Evolutionary conservation across 1,140 invertebrate genomes (phyloP), one percentile per base, ranked within the genome.

Genomic region (Scaptomyza hsui): DNA sequence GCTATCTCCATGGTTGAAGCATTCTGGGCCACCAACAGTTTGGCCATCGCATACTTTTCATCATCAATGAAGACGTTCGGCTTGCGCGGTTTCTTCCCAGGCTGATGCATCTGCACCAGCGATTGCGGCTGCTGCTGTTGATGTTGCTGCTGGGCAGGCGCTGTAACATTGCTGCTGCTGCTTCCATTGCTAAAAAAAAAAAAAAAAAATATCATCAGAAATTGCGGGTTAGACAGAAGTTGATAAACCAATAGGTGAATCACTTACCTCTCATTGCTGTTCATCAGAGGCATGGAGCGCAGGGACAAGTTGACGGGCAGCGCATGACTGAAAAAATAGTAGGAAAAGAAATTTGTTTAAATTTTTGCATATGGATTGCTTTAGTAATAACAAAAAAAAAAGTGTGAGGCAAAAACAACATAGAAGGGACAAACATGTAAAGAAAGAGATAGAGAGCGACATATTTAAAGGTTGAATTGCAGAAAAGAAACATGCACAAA

Each of bases 41-140:
- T 91, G 49, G 90, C 90, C 90, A 90, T 91, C 10, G 82, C 89
- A 19, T 91, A 91, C 19, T 90, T 91, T 37, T 91, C 89, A 39
- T 91, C 89, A 48, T 91, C 88, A 16, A 91, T 89, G n/a, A 91
- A 91, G 7, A 91, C 90, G 45, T 91, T 91, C 42, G 89, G 89
- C 42, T 91, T 91, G 13, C 90, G 89, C 9, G 90, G 90, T 48
- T 91, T 91, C 55, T 91, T 91, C 15, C 75, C 82, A 7, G 78
- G 71, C 61, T 57, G 56, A n/a, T 69, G 65, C 2, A 24, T 16
- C 26, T 70, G 56, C 9, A 9, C 5, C 26, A 18, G 45, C 32
- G 16, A 18, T 6, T 63, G 59, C 4, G 42, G 75, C n/a, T 42
- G 77, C 9, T 32, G 72, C 19, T 26, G 48, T 6, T 26, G 72